Base-by-base conservation (phyloP, 2,797 vertebrate species). In the Pogonophryne albipinna region DNA sequence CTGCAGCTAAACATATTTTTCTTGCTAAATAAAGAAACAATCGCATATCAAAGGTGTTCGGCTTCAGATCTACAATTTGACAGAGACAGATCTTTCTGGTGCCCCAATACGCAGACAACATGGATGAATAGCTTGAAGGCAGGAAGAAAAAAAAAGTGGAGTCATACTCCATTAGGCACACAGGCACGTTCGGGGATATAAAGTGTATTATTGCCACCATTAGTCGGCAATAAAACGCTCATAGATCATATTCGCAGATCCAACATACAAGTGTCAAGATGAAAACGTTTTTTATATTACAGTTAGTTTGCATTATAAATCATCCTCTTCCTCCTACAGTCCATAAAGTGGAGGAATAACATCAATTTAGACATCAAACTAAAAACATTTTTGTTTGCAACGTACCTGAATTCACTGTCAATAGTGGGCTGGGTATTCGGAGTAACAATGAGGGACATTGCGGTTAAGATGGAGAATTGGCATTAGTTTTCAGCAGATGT, bases 1-100 rank as follows among this genome's bases (percentile, higher is more conserved):
- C 71, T 61, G 71, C 14, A 55, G 74, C 74, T 66, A 61, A 77
- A 84, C 74, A 79, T 65, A 64, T 76, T 80, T 76, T 55, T 76
- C 16, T 5, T 1, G 41, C 83, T 89, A 88, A 91, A 89, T 83
- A 90, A 84, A 81, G 82, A 79, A 66, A 61, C 50, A 76, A 56
- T 75, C 51, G 5, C 19, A 85, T 76, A 77, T 83, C 69, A 78
- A 68, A 86, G 82, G 2, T 47, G 45, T 72, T 58, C 52, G 66
- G 73, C 66, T 47, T 2, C 74, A 56, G 42, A 58, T 74, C n/a
- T 34, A 3, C 65, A 65, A 2, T 76, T 60, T 64, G 79, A 75
- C 60, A 71, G 66, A 57, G 44, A 50, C 51, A 45, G 45, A 57
- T 34, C 19, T 73, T 72, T 67, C 62, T 38, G 12, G 23, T 9